Evolutionary conservation across 37 sponge, comb jelly and placozoan species (phyloP), one percentile per base, ranked within the genome.

Genomic region (Oopsacas minuta): DNA sequence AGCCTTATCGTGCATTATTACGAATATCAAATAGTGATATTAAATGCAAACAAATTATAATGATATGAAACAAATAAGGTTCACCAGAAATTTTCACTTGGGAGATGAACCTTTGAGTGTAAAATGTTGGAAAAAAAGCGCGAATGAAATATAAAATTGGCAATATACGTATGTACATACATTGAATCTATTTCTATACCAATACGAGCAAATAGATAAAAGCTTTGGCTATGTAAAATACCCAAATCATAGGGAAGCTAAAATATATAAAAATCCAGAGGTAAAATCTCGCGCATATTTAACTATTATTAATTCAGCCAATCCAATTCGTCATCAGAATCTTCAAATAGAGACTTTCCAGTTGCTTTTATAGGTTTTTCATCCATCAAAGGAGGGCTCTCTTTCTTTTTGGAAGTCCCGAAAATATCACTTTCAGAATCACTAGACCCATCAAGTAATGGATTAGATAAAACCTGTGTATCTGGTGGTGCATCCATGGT

Each of bases 181-280:
- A 61, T n/a, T 61, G 75, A 32, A 3, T n/a, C n/a, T n/a, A n/a
- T n/a, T n/a, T n/a, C n/a, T n/a, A n/a, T n/a, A n/a, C n/a, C n/a
- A n/a, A n/a, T n/a, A n/a, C n/a, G n/a, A n/a, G n/a, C n/a, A n/a
- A n/a, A n/a, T n/a, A n/a, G n/a, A n/a, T n/a, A n/a, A n/a, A n/a
- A n/a, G n/a, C n/a, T n/a, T n/a, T n/a, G n/a, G n/a, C n/a, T n/a
- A n/a, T n/a, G n/a, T n/a, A n/a, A n/a, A n/a, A n/a, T n/a, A n/a
- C n/a, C n/a, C n/a, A n/a, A n/a, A n/a, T n/a, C n/a, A n/a, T n/a
- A n/a, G n/a, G n/a, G n/a, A n/a, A n/a, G n/a, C 15, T 42, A 42
- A 42, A 42, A 42, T 42, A n/a, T 61, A 61, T 61, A 61, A 61
- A 61, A 61, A 61, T 61, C 51, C 75, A 61, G 75, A 34, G 22